A percentile compares a stretch with the other conserved stretches of the same genome.
Conservation (phyloP, 2,113 vertebrate genomes). For the Sclerurus mexicanus region DNA sequence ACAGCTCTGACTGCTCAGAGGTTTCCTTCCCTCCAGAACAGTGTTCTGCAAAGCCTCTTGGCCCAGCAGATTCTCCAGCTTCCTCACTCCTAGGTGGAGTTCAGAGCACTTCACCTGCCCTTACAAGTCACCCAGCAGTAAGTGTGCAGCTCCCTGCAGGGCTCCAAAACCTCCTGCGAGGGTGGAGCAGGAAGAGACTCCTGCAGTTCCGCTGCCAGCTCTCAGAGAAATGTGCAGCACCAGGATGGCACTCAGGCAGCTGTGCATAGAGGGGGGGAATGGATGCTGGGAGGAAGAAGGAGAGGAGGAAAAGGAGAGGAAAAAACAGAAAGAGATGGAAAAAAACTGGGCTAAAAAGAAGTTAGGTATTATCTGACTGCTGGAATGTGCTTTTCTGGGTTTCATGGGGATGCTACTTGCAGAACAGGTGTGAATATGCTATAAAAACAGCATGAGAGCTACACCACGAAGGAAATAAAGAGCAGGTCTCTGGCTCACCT, state of each 20-base stretch:
- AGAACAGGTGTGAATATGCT: background rate
- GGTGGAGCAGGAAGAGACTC: background rate
- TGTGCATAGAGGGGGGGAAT: accelerated
- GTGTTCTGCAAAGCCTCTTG: background rate
- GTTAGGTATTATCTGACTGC: background rate
- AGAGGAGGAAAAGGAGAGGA: background rate
- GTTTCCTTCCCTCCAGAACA: background rate
- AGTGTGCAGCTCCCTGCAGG: background rate
- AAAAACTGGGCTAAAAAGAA: background rate
- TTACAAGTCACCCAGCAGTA: background rate
- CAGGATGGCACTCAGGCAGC: background rate
- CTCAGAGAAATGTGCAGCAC: background rate
- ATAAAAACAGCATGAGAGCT: background rate
- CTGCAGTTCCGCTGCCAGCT: background rate
- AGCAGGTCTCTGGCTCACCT: background rate
- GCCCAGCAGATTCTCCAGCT: background rate
- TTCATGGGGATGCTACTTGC: background rate
- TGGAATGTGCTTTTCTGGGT: background rate
- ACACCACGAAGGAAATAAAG: background rate
- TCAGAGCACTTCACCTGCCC: background rate
- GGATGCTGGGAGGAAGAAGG: background rate
- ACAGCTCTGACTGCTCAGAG: background rate
- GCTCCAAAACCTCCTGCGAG: background rate
- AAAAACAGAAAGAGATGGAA: background rate
- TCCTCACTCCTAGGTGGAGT: background rate